These are phyloP conservation scores for Eumaeus atala DNA, from an alignment of 1,140 invertebrate species.

Conservation along the genomic window DNA sequence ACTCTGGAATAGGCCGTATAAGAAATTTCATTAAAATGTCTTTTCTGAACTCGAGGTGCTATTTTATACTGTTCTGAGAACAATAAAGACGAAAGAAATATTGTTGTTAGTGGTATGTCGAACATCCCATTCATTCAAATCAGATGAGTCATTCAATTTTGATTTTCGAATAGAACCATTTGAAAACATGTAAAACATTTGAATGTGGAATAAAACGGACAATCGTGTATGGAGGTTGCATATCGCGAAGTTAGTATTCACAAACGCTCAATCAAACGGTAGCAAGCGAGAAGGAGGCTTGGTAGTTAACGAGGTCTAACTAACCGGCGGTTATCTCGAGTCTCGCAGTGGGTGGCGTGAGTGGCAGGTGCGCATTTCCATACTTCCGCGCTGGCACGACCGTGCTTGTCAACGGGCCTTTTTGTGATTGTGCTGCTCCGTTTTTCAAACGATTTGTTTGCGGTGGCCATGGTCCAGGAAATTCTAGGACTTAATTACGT, in stretches of 20 bases:
- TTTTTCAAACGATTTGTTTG: conserved; percentile 11
- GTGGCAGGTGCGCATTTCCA: conserved; percentile 57
- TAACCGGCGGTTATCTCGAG: conserved; percentile 35
- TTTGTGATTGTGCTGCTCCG: conserved; percentile 11
- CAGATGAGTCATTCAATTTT: too few relatives aligned
- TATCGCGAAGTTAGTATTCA: conserved; percentile 24
- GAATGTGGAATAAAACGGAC: conserved; percentile 16
- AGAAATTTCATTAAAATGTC: too few relatives aligned
- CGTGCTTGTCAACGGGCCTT: conserved; percentile 23
- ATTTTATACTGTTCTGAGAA: too few relatives aligned
- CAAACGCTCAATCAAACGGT: conserved; percentile 35
- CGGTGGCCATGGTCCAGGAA: neutral
- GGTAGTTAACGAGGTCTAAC: conserved; percentile 25
- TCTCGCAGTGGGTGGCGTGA: conserved; percentile 49
- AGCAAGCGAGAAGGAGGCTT: conserved; percentile 34
- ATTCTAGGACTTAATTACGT: neutral
- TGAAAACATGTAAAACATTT: too few relatives aligned
- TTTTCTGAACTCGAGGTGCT: too few relatives aligned
- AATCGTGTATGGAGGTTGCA: conserved; percentile 22
- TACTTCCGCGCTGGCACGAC: conserved; percentile 44
- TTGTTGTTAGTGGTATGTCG: too few relatives aligned
- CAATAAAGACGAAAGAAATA: too few relatives aligned
- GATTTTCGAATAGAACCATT: too few relatives aligned
- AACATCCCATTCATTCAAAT: too few relatives aligned
- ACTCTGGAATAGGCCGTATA: too few relatives aligned